These are phyloP conservation scores for Galago senegalensis DNA, from an alignment of 2,797 vertebrate genomes.

Conservation along the genomic window DNA sequence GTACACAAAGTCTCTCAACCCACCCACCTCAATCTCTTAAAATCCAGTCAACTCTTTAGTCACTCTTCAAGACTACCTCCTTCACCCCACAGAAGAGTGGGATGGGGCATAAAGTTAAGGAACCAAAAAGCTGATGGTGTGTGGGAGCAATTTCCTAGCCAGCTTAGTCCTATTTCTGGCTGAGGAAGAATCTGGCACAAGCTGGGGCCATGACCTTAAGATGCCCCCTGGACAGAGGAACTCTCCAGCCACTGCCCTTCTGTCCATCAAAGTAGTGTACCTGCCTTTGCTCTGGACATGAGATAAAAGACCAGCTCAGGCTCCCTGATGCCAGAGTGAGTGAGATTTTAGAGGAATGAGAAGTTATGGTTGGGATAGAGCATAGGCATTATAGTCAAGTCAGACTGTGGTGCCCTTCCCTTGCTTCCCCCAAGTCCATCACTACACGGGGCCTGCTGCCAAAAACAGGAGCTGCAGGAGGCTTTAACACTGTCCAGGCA, in stretches of 20 bases:
- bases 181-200: conserved; percentile 22
- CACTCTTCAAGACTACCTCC: conserved; percentile 69
- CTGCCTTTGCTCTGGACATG: conserved; percentile 29
- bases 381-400: neutral
- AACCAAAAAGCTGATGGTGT: conserved; percentile 49
- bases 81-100: conserved; percentile 63
- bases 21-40: conserved; percentile 47
- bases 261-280: neutral
- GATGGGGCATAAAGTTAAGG: conserved; percentile 72
- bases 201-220: conserved; percentile 64
- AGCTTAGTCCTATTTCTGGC: conserved; percentile 67
- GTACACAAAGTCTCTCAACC: neutral
- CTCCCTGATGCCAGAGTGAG: neutral
- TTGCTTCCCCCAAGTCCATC: neutral
- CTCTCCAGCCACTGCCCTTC: neutral
- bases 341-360: conserved; percentile 12
- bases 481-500: conserved; percentile 60
- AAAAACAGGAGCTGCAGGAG: conserved; percentile 66
- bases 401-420: neutral
- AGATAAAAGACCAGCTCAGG: conserved; percentile 39
- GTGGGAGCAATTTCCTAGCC: conserved; percentile 70
- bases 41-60: conserved; percentile 59
- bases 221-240: conserved; percentile 12
- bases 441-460: conserved; percentile 44
- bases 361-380: conserved; percentile 5